phyloP scores from a whole-genome alignment of 2,888 invertebrate species.

The Steromphala cineraria region DNA sequence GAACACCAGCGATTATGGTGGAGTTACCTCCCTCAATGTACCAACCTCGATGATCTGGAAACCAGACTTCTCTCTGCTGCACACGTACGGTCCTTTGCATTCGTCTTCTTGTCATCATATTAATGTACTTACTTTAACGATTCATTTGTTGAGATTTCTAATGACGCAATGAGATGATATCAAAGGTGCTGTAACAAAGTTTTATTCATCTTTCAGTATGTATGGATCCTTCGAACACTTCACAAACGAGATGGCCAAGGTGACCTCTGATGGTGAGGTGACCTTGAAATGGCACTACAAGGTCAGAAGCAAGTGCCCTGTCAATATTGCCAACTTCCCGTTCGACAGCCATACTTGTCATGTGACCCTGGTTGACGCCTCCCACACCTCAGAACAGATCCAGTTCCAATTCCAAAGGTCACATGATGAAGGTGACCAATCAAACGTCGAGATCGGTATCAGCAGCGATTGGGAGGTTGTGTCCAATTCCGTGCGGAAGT shows the following conservation, averaged over 20 bases:
- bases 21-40: constrained; percentile 19
- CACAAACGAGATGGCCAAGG: constrained; percentile 19
- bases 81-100: constrained; percentile 17
- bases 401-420: constrained; percentile 25
- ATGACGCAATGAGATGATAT: no score
- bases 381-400: constrained; percentile 21
- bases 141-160: no score
- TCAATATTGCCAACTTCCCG: constrained; percentile 32
- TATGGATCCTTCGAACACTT: constrained; percentile 21
- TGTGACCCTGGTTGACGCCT: constrained; percentile 7
- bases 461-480: constrained; percentile 22
- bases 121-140: no score
- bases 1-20: constrained; percentile 28
- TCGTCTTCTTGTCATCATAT: no score
- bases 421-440: not conserved
- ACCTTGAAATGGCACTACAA: constrained; percentile 29
- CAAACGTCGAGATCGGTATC: constrained; percentile 19
- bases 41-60: constrained; percentile 30
- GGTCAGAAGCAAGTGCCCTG: constrained; percentile 20
- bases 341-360: constrained; percentile 30
- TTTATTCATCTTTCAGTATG: constrained; percentile 20
- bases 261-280: constrained; percentile 25
- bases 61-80: constrained; percentile 27
- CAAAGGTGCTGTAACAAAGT: no score
- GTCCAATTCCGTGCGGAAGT: not conserved